Percentiles rank a stretch among this genome's conserved stretches.
Evolutionary conservation across 2,888 invertebrate genomes (phyloP).

Genomic region (Melieria omissa): DNA sequence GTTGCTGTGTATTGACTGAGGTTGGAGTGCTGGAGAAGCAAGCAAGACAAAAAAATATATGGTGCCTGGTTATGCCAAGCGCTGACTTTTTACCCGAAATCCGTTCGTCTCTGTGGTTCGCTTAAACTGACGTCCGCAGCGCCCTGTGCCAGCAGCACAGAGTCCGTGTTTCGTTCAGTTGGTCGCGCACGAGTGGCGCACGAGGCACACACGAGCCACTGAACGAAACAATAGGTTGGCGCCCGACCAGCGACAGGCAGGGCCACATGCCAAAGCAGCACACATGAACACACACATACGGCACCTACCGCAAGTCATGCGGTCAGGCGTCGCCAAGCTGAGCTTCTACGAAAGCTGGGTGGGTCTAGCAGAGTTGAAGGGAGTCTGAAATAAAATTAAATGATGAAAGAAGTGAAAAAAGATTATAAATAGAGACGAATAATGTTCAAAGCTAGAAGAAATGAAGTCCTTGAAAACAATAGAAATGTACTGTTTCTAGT

Average conservation of each 20-base stretch:
- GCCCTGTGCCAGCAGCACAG: conserved; percentile 53
- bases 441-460: too few species aligned
- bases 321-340: neutral
- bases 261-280: conserved; percentile 11
- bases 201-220: neutral
- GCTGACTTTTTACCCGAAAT: conserved; percentile 63
- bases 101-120: conserved; percentile 68
- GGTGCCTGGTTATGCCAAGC: conserved; percentile 33
- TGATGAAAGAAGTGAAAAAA: too few species aligned
- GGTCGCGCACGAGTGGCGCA: conserved; percentile 30
- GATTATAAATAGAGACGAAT: too few species aligned
- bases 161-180: conserved; percentile 63
- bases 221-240: conserved; percentile 30
- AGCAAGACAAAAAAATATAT: neutral
- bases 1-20: conserved; percentile 30
- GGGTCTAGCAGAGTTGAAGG: too few species aligned
- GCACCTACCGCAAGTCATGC: conserved; percentile 1
- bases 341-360: too few species aligned
- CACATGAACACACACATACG: conserved; percentile 16
- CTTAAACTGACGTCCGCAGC: conserved; percentile 67
- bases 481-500: too few species aligned
- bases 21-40: conserved; percentile 2
- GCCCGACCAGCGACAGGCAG: conserved; percentile 16
- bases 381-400: too few species aligned
- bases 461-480: too few species aligned